Conservation (phyloP, 1,140 invertebrate genomes). For the Zaprionus vittiger region DNA sequence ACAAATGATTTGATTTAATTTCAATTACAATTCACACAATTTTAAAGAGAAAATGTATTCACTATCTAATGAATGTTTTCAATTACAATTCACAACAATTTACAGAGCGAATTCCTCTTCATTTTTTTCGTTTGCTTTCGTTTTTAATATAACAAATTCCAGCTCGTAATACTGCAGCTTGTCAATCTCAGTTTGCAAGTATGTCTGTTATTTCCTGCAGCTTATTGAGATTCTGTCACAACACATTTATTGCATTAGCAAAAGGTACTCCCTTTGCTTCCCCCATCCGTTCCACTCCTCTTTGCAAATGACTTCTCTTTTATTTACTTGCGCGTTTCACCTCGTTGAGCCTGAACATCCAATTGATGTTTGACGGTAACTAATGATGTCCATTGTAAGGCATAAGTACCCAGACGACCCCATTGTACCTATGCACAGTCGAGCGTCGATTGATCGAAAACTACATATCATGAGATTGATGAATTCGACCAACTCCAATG, state of each 20-base stretch:
- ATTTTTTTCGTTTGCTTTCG: neutral
- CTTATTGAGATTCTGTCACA: neutral
- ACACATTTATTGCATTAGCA: conserved; percentile 1
- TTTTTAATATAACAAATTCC: neutral
- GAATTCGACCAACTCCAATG: neutral
- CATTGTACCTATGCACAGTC: neutral
- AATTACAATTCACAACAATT: no score
- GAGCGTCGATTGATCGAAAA: neutral
- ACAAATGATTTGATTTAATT: no score
- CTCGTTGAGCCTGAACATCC: neutral
- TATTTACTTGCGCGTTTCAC: neutral
- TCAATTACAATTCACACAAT: no score
- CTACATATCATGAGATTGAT: neutral
- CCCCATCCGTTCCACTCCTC: neutral
- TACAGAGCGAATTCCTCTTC: no score
- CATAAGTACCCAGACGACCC: neutral
- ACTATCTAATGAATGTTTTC: no score
- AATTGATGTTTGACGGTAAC: conserved; percentile 9
- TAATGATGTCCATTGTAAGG: conserved; percentile 2
- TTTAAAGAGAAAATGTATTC: no score
- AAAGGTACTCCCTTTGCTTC: neutral
- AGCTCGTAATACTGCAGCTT: neutral
- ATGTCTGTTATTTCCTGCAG: neutral
- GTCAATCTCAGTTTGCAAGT: neutral
- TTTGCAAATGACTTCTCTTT: neutral